Evolutionary conservation across 1,140 invertebrate species (phyloP), one percentile per base, ranked within the genome.

Genomic region (Thaumatotibia leucotreta): DNA sequence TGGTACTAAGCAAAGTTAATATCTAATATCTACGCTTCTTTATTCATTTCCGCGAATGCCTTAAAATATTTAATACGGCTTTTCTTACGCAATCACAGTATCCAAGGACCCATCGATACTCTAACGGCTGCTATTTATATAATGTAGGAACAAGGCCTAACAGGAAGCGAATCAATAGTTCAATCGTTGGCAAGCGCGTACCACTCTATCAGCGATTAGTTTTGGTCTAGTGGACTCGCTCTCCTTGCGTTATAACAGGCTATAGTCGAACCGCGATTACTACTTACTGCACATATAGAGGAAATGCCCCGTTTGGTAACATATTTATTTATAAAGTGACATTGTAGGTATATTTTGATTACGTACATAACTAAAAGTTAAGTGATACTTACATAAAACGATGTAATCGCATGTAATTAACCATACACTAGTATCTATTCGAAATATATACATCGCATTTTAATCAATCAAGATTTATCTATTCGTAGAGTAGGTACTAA

Each of bases 191-290:
- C 80, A 75, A 82, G 79, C 79, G 76, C 76, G 76, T 80, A 78
- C 74, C 72, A 82, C 81, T 89, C 86, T 83, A 87, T 89, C 83
- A 87, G 79, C 84, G 84, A 87, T 89, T 87, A 89, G 79, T 80
- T 78, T 82, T 89, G 86, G 77, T 86, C 84, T 86, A 77, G 66
- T 81, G 83, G 74, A 78, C 70, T 72, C 76, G 69, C 75, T 82
- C 75, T 82, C 76, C 75, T 79, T 79, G 79, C 73, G 65, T 61
- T 71, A 62, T 62, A 62, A 32, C 61, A n/a, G 32, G 64, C 29
- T 33, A 62, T 66, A 61, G 64, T 39, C 17, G 39, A 17, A 45
- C n/a, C 4, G 67, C 67, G 68, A 77, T 74, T 67, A 70, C 72
- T 69, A 66, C 63, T 68, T 69, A 73, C 64, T 29, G 66, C 63